A percentile compares a stretch with the other conserved stretches of the same genome.
Evolutionary conservation across 2,797 vertebrate species (phyloP).

Genomic region (Ctenosaura bakeri): DNA sequence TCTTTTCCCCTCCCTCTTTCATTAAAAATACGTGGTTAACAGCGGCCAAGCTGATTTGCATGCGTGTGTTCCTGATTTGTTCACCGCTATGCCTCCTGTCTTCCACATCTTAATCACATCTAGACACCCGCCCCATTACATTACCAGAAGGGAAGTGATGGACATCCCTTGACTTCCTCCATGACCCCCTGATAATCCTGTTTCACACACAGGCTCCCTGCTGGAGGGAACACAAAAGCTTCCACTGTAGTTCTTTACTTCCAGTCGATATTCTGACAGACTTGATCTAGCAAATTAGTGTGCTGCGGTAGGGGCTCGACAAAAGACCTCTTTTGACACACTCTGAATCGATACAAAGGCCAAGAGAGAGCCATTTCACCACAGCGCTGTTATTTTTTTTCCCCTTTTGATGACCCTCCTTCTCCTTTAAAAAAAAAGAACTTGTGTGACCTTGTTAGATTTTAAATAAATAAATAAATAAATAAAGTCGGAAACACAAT

Average conservation of each 20-base stretch:
- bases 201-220: conserved; percentile 97
- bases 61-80: conserved; percentile 86
- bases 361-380: conserved; percentile 89
- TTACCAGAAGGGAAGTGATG: conserved; percentile 93
- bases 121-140: conserved; percentile 88
- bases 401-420: conserved; percentile 86
- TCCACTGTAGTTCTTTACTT: conserved; percentile 91
- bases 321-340: conserved; percentile 96
- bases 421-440: conserved; percentile 60
- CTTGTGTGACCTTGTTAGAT: conserved; percentile 81
- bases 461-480: conserved; percentile 52
- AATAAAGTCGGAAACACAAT: conserved; percentile 79
- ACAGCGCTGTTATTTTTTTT: conserved; percentile 83
- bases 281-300: conserved; percentile 99
- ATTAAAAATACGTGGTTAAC: conserved; percentile 83
- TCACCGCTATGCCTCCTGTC: conserved; percentile 83
- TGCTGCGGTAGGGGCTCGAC: conserved; percentile 96
- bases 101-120: conserved; percentile 95
- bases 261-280: conserved; percentile 97
- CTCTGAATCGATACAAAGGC: conserved; percentile 94
- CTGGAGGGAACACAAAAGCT: conserved; percentile 94
- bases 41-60: conserved; percentile 86
- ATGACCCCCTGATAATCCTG: conserved; percentile 99
- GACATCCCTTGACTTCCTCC: conserved; percentile 95
- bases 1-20: conserved; percentile 64